These are phyloP conservation scores for Chelon labrosus DNA, from an alignment of 2,797 vertebrate species.

Conservation along the genomic window DNA sequence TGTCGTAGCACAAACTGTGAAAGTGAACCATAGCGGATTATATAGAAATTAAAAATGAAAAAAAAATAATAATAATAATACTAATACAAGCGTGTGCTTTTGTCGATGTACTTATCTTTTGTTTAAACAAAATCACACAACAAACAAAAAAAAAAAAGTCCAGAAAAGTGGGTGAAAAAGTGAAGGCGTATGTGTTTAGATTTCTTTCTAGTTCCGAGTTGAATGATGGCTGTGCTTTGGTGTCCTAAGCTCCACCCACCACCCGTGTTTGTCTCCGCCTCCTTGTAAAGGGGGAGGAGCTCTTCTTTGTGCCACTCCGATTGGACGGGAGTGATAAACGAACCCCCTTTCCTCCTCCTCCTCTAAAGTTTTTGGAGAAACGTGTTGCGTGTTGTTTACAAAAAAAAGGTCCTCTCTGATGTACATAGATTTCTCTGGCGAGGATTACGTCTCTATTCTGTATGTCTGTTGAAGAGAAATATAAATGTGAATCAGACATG, in stretches of 20 bases:
- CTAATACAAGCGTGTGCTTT: constrained; percentile 86
- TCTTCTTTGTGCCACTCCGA: constrained; percentile 83
- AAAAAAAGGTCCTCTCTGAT: constrained; percentile 89
- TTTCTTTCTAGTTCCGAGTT: constrained; percentile 88
- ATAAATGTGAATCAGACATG: constrained; percentile 86
- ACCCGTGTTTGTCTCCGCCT: constrained; percentile 53
- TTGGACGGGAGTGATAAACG: constrained; percentile 51
- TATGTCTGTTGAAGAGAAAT: constrained; percentile 88
- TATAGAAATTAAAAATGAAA: constrained; percentile 55
- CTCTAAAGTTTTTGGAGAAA: constrained; percentile 73
- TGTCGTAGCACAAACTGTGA: constrained; percentile 97
- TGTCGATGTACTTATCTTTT: constrained; percentile 92
- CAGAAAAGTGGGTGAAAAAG: constrained; percentile 67
- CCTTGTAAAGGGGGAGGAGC: constrained; percentile 81
- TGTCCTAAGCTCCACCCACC: constrained; percentile 74
- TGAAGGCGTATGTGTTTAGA: constrained; percentile 88
- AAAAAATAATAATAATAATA: constrained; percentile 26
- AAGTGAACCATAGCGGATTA: constrained; percentile 91
- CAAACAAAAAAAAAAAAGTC: constrained; percentile 76
- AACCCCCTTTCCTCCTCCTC: constrained; percentile 16
- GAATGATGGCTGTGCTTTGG: constrained; percentile 92
- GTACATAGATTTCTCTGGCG: constrained; percentile 90
- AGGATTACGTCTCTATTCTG: constrained; percentile 86
- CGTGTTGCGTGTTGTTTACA: constrained; percentile 88
- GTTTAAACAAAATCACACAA: constrained; percentile 83